Conservation (phyloP, 2,888 invertebrate species). For the Tethea ocularis region DNA sequence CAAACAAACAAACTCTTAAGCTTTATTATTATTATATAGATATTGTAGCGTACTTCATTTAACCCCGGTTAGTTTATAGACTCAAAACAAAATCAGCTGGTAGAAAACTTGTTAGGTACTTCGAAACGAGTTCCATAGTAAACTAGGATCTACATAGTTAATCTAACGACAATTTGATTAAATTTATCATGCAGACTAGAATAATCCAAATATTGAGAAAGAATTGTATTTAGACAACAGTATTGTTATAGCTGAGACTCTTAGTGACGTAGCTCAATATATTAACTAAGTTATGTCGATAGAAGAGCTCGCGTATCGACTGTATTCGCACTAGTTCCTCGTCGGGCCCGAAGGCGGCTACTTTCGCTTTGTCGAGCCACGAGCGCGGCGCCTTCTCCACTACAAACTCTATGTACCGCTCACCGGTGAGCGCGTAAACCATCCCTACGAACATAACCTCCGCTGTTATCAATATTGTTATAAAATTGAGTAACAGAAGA, state of each 20-base stretch:
- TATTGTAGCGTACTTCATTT: too few species aligned
- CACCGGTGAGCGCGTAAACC: constrained; percentile 54
- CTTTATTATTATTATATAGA: too few species aligned
- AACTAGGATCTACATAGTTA: neutral
- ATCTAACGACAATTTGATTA: neutral
- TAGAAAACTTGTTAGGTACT: too few species aligned
- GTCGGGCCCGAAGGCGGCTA: constrained; percentile 51
- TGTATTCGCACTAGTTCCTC: constrained; percentile 51
- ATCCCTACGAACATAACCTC: constrained; percentile 50
- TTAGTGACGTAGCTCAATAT: constrained; percentile 49
- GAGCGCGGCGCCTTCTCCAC: constrained; percentile 45
- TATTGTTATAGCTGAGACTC: constrained; percentile 22
- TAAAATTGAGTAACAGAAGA: constrained; percentile 51
- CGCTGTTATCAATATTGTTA: constrained; percentile 42
- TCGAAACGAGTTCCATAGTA: too few species aligned
- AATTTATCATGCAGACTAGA: neutral
- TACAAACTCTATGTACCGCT: constrained; percentile 50
- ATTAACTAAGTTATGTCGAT: constrained; percentile 49
- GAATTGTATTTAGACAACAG: neutral
- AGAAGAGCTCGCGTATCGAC: constrained; percentile 53
- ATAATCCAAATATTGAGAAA: neutral
- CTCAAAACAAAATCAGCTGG: too few species aligned
- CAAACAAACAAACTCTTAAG: too few species aligned
- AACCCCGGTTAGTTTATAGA: too few species aligned
- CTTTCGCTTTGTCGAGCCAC: constrained; percentile 51